Conservation (phyloP, 2,888 invertebrate genomes). For the Caenorhabditis virilis region DNA sequence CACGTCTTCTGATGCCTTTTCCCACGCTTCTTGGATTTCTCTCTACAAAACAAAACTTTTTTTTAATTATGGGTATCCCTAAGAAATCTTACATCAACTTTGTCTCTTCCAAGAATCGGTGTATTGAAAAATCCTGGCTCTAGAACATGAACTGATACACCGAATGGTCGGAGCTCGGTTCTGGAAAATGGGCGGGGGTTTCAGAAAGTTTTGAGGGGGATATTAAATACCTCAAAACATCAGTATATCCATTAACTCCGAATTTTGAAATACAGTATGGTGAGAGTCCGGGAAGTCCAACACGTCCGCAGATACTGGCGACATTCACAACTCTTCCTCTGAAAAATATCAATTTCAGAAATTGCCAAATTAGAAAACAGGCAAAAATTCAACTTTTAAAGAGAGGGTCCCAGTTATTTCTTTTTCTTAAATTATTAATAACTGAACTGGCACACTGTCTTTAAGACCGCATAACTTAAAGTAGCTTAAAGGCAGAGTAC, state of each 20-base stretch:
- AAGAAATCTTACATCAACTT: conserved; percentile 32
- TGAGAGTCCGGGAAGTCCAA: conserved; percentile 63
- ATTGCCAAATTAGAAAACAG: conserved; percentile 2
- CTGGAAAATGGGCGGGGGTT: too few species aligned
- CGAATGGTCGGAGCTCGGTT: conserved; percentile 58
- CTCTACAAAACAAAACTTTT: conserved; percentile 6
- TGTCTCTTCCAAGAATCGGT: conserved; percentile 39
- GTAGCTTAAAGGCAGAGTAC: too few species aligned
- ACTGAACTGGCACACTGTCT: too few species aligned
- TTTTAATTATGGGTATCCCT: not conserved
- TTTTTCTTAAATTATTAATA: too few species aligned
- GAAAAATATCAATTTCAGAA: conserved; percentile 4
- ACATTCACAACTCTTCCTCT: conserved; percentile 70
- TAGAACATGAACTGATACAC: conserved; percentile 58
- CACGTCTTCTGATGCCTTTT: conserved; percentile 16
- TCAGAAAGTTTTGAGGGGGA: too few species aligned
- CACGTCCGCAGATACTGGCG: conserved; percentile 69
- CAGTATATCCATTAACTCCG: conserved; percentile 62
- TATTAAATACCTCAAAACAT: conserved; percentile 60
- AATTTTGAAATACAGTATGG: conserved; percentile 64
- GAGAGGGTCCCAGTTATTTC: too few species aligned
- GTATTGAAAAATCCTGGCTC: conserved; percentile 67
- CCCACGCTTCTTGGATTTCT: conserved; percentile 40
- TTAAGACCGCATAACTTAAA: too few species aligned
- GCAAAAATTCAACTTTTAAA: too few species aligned